Evolutionary conservation across 2,797 vertebrate genomes (phyloP), one percentile per base, ranked within the genome.

Genomic region (Tinamus major): DNA sequence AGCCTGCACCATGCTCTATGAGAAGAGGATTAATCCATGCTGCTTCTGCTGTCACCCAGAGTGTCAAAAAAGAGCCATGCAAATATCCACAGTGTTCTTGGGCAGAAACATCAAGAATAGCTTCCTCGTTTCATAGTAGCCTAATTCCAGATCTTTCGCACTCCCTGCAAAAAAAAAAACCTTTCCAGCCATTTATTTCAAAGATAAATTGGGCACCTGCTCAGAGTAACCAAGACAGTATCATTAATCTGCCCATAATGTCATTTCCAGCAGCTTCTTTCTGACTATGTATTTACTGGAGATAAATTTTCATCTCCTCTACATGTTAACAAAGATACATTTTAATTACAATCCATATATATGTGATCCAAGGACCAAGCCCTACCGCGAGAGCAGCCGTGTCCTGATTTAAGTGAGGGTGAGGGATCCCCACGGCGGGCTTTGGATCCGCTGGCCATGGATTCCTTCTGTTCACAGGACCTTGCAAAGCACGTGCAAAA

Each of bases 21-120:
- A 92, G 33, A 79, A 44, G 41, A 83, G 81, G 37, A 84, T 92
- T 90, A 89, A 93, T 90, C 44, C 84, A 72, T 29, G 64, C 87
- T 89, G 85, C 65, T 91, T 86, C 68, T 86, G 58, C 85, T 89
- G 39, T 72, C 64, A 87, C 24, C 44, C 37, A 82, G 5, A 62
- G 26, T 5, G 19, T 63, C 75, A 94, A 78, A 87, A 86, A 71
- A 87, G 55, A 92, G 65, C 53, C 90, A 92, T 53, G 63, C 81
- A 95, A 94, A 94, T 95, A 90, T 82, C 95, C 90, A 93, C 59
- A 90, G n/a, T 86, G 88, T 84, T 67, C 64, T 95, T 76, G 89
- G 79, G 59, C 5, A 83, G 35, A 77, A 93, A 87, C 19, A 79
- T 13, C 62, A 29, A 88, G 51, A 87, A 91, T 71, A 63, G 14